These are phyloP conservation scores for Stercorarius parasiticus DNA, from an alignment of 2,113 vertebrate genomes.

Conservation along the genomic window DNA sequence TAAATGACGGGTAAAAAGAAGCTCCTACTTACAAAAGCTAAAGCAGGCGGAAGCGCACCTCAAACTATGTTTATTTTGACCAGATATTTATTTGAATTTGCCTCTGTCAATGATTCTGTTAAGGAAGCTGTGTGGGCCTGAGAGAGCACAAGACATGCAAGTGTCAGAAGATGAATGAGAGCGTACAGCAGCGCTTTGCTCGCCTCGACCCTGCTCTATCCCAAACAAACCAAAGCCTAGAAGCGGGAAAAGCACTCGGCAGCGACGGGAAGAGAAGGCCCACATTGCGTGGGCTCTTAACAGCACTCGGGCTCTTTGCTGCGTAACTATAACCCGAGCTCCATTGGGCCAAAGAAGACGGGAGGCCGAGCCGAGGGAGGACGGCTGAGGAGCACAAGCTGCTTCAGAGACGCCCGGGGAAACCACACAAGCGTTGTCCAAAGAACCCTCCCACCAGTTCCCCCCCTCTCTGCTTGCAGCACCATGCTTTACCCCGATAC, in stretches of 20 bases:
- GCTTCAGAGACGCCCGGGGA: not conserved
- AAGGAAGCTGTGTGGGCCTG: not conserved
- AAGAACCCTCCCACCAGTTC: not conserved
- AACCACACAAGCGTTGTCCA: rapidly evolving
- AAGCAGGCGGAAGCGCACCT: not conserved
- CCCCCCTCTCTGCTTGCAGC: not conserved
- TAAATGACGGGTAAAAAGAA: not conserved
- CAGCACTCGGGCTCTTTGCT: not conserved
- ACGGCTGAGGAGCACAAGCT: not conserved
- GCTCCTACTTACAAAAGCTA: not conserved
- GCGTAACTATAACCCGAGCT: not conserved
- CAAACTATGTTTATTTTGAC: not conserved
- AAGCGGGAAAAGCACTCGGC: not conserved
- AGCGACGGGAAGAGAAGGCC: not conserved
- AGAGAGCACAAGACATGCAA: rapidly evolving
- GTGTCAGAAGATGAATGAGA: not conserved
- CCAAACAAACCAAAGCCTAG: not conserved
- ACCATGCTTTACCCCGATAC: rapidly evolving
- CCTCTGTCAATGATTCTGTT: not conserved
- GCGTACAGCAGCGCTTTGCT: not conserved
- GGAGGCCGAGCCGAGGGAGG: not conserved
- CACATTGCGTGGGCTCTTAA: not conserved
- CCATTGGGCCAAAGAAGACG: not conserved
- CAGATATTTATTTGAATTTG: not conserved
- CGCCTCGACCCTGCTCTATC: not conserved